Base-by-base conservation (phyloP, 2,113 vertebrate genomes). In the Gallinago undulata region DNA sequence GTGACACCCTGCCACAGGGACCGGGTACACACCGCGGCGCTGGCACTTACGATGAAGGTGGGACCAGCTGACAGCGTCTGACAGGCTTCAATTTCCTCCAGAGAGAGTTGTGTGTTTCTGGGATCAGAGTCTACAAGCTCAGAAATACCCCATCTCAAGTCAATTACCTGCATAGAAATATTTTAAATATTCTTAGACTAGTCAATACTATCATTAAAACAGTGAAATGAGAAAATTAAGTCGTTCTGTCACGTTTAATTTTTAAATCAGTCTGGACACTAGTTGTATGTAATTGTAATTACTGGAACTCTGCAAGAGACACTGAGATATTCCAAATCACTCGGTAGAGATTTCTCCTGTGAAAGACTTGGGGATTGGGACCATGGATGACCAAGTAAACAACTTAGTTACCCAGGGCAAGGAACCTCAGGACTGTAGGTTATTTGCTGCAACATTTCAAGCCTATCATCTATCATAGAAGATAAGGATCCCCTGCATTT, bases 101-200 rank as follows among this genome's bases (percentile, higher is more conserved):
- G 91, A 92, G 97, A 98, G 81, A 99, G 87, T 47, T 98, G 98
- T 7, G 90, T 86, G 59, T 93, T 98, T 86, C 97, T 80, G 60
- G 98, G 97, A 48, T 98, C 97, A 35, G 94, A 89, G 45, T 93
- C 96, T 11, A 96, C 59, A 1, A 86, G 28, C 45, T 96, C 87
- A 35, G 59, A 95, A 31, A 98, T 55, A 19, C 98, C 99, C 98
- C 98, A 99, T 41, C 97, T 95, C 94, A 98, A 97, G 87, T 99
- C 99, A 51, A 98, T 98, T 8, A 98, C 98, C 99, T 99, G 76
- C 50, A 92, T 43, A 18, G 35, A 74, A 73, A 48, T 16, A 11
- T 55, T 78, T 70, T 62, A 7, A 28, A 68, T 45, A 16, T 39
- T 75, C 62, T 64, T 63, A n/a, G 31, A 31, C 53, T 13, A 24